These are phyloP conservation scores for Melanogrammus aeglefinus DNA, from an alignment of 2,797 vertebrate genomes.

Conservation along the genomic window DNA sequence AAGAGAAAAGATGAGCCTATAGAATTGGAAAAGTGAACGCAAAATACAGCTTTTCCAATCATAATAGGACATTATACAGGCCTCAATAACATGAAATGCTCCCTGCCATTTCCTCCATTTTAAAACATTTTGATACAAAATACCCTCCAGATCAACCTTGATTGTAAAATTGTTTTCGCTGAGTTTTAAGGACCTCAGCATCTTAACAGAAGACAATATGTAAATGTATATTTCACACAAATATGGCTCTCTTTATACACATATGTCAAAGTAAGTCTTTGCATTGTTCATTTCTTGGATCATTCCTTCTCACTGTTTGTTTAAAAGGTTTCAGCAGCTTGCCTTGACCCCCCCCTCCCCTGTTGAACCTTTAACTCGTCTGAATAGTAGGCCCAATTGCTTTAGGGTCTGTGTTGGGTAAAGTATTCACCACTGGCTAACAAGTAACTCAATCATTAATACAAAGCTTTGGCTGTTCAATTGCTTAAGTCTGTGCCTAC, in stretches of 20 bases:
- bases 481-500: background rate
- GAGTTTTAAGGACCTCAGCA: background rate
- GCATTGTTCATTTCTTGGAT: background rate
- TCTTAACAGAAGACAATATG: background rate
- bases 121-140: background rate
- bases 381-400: background rate
- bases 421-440: conserved; percentile 1
- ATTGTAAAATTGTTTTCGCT: background rate
- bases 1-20: background rate
- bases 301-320: background rate
- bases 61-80: background rate
- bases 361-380: background rate
- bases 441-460: background rate
- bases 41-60: background rate
- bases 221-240: background rate
- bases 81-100: background rate
- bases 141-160: background rate
- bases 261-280: background rate
- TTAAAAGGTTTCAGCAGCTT: background rate
- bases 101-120: background rate
- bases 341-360: background rate
- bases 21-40: too few species aligned
- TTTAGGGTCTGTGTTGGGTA: background rate
- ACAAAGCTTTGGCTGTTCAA: background rate
- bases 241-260: background rate